A percentile compares a stretch with the other conserved stretches of the same genome.
Conservation (phyloP, 2,888 invertebrate species). For the Timandra comae region DNA sequence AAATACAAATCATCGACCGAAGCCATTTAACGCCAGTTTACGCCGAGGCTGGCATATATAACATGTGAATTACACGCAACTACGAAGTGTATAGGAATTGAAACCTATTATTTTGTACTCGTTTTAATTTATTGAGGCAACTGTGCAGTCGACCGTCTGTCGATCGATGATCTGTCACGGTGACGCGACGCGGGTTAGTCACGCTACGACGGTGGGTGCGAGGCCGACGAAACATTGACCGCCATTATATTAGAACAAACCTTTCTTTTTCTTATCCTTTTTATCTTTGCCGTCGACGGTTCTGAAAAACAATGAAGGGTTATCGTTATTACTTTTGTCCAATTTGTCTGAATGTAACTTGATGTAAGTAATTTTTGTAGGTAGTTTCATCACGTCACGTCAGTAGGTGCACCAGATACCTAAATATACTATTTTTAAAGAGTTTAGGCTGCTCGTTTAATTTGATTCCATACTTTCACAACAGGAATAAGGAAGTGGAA, state of each 20-base stretch:
- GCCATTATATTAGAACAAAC: slow-evolving; percentile 83
- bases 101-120: slow-evolving; percentile 31
- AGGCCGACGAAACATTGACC: slow-evolving; percentile 44
- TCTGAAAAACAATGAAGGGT: slow-evolving; percentile 74
- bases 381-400: too few relatives aligned
- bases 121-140: slow-evolving; percentile 14
- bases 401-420: too few relatives aligned
- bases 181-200: slow-evolving; percentile 47
- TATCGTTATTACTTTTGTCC: too few relatives aligned
- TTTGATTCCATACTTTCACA: too few relatives aligned
- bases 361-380: too few relatives aligned
- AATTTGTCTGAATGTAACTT: too few relatives aligned
- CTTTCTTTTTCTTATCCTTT: slow-evolving; percentile 93
- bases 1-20: slow-evolving; percentile 25
- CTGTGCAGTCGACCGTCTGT: slow-evolving; percentile 18
- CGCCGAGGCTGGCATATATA: slow-evolving; percentile 11
- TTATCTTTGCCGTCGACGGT: slow-evolving; percentile 91
- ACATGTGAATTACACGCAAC: slow-evolving; percentile 14
- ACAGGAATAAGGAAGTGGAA: too few relatives aligned
- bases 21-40: slow-evolving; percentile 8
- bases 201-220: slow-evolving; percentile 63
- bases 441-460: too few relatives aligned
- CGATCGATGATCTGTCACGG: slow-evolving; percentile 29
- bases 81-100: slow-evolving; percentile 23
- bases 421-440: too few relatives aligned